Base-by-base conservation (phyloP, 2,888 invertebrate species). In the Stratiomys singularior region DNA sequence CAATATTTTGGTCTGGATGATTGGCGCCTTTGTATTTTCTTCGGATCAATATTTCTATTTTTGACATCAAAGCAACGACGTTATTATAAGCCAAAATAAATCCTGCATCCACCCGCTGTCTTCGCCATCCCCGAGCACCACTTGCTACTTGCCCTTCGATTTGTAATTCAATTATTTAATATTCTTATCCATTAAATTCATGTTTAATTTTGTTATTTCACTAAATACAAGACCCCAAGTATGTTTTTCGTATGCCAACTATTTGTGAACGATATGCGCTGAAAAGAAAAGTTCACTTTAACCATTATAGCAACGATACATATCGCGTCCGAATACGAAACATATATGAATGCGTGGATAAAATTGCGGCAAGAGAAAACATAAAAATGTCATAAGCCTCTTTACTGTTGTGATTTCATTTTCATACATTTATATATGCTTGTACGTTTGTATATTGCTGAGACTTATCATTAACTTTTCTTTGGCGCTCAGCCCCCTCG, bases 331-430 rank as follows among this genome's bases (percentile, higher is more conserved):
- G 37, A 37, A 37, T 37, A 37, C 3, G 37, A 37, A 37, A 37
- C 37, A 60, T 21, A 60, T 64, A 64, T 28, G 23, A n/a, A 27
- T 69, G 47, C 47, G 69, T 69, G 69, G 47, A 69, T 46, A 46
- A 69, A 46, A 69, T 47, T 69, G 69, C 69, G 69, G 4, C 76
- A 76, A 67, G 67, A 18, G 81, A 81, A 81, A 81, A 80, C 81
- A 81, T 81, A 81, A 81, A 81, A 81, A 81, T 81, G 81, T 81
- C 79, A 78, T 81, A 81, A 81, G 81, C 81, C 80, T 81, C 81
- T 81, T 81, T 79, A 81, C 46, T 25, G 77, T 77, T 77, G 67
- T 77, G 67, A 77, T 77, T 77, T 77, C 67, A 67, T 64, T 46
- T 37, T 44, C 23, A 58, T 52, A 18, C 15, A 56, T 30, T 28